Evolutionary conservation across 2,113 vertebrate genomes (phyloP).

Genomic region (Lota lota): DNA sequence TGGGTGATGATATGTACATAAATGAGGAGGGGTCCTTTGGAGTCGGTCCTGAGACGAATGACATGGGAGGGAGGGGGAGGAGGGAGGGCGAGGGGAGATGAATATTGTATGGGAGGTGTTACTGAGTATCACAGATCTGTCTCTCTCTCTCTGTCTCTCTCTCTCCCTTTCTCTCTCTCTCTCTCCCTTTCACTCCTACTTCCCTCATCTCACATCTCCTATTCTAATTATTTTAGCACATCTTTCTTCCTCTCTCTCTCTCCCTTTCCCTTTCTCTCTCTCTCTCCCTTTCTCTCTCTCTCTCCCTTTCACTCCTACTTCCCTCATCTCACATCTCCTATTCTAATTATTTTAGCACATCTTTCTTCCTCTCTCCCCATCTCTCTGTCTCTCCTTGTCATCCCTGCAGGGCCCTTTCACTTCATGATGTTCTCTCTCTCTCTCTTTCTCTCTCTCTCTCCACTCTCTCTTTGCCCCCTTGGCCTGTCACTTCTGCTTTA

Average conservation of each 20-base stretch:
- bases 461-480: no score
- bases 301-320: background rate
- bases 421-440: background rate
- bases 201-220: background rate
- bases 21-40: no score
- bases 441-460: no score
- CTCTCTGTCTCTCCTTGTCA: background rate
- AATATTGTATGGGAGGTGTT: no score
- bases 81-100: no score
- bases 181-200: background rate
- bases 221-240: no score
- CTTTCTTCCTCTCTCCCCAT: background rate
- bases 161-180: background rate
- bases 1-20: no score
- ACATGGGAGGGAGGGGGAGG: no score
- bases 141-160: background rate
- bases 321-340: background rate
- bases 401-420: background rate
- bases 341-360: no score
- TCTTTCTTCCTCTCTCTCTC: background rate
- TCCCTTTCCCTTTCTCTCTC: background rate
- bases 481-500: no score
- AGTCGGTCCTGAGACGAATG: no score
- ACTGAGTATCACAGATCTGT: no score
- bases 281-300: background rate